These are phyloP conservation scores for Ischnus inquisitorius DNA, from an alignment of 2,888 invertebrate genomes.

Conservation along the genomic window DNA sequence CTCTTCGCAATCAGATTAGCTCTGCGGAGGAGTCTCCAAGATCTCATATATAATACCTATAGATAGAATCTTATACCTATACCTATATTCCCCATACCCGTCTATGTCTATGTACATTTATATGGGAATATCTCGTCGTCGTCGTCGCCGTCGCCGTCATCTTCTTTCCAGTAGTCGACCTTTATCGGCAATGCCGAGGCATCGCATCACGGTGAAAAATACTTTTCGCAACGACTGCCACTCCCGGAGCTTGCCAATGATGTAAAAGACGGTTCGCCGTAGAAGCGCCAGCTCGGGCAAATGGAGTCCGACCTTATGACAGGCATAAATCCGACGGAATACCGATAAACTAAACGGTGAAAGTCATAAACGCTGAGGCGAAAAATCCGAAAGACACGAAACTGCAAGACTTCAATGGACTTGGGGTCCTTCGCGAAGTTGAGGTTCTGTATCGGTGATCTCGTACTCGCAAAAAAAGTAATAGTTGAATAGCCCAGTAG, in stretches of 20 bases:
- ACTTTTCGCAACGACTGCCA: neutral
- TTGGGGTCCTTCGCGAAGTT: neutral
- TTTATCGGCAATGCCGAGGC: constrained; percentile 2
- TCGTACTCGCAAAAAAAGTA: neutral
- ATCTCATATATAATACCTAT: constrained; percentile 38
- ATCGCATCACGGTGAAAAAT: constrained; percentile 17
- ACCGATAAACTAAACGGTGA: constrained; percentile 77
- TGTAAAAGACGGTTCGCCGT: neutral
- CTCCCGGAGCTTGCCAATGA: neutral
- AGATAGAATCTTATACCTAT: neutral
- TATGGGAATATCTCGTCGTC: neutral
- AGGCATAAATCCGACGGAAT: constrained; percentile 73
- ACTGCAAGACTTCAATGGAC: neutral
- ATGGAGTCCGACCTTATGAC: constrained; percentile 70
- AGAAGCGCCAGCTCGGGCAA: constrained; percentile 54
- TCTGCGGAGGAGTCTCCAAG: constrained; percentile 48
- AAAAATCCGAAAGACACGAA: neutral
- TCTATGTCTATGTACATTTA: neutral
- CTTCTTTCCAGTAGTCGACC: neutral
- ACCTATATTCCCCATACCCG: neutral
- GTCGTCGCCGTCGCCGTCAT: neutral
- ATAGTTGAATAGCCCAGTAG: neutral
- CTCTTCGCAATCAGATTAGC: constrained; percentile 59
- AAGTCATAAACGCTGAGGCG: constrained; percentile 73
- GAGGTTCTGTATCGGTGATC: neutral